Evolutionary conservation across 2,888 invertebrate genomes (phyloP), one percentile per base, ranked within the genome.

Genomic region (Napeogenes inachia): DNA sequence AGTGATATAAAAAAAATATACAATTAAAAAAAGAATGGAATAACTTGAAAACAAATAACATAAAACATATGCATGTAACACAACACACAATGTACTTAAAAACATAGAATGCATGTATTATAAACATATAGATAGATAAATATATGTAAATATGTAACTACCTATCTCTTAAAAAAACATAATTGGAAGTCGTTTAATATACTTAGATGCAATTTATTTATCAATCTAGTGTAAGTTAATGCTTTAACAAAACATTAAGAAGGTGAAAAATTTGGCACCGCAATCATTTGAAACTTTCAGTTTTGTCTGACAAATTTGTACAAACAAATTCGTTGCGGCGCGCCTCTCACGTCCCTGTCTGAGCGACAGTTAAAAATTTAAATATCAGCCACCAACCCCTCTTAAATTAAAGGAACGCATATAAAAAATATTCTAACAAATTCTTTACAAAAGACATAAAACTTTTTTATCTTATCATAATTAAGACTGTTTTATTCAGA

Each of bases 341-440:
- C 73, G 73, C 73, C 73, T 74, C 70, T 71, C 70, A 70, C 71
- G 71, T 74, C 76, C 74, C 77, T 77, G 80, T 81, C 82, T 82
- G 79, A 78, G 79, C 77, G 79, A 80, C 81, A 81, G 78, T 89
- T 84, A 84, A 87, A 88, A 87, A 87, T 87, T 87, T 87, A 85
- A 88, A 88, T 87, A 87, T 86, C 82, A 85, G 81, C 85, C 85
- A 75, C 73, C 76, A 76, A 78, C 84, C 86, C 87, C 81, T 82
- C 79, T 77, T 76, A 84, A 85, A 87, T 87, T 81, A 86, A 88
- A 86, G 79, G 79, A 76, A 74, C 70, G 73, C 79, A 75, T 80
- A 78, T 80, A 80, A 83, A 85, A 84, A 84, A 81, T 79, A 74
- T 76, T 75, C 66, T 70, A 63, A 68, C 67, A 57, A 63, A 64